phyloP scores from a whole-genome alignment of 1,140 invertebrate genomes.

The Tachypleus tridentatus region DNA sequence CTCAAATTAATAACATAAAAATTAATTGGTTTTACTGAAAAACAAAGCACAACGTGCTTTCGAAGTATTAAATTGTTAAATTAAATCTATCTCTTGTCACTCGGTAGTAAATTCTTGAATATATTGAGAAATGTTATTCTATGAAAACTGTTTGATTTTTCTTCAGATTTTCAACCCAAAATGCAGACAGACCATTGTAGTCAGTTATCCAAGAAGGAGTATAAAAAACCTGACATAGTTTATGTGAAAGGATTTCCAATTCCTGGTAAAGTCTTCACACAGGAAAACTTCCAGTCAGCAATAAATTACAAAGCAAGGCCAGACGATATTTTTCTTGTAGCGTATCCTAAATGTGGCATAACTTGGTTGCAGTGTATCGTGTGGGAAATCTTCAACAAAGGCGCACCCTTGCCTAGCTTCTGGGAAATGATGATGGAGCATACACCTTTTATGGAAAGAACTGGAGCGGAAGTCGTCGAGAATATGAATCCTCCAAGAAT shows the following conservation, averaged over 20 bases:
- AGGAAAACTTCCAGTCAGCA: constrained; percentile 8
- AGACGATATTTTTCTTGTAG: constrained; percentile 32
- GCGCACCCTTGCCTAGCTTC: background rate
- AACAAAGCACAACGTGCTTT: no score
- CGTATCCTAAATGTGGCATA: constrained; percentile 30
- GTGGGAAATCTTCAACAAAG: background rate
- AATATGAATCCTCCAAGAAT: background rate
- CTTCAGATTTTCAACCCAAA: no score
- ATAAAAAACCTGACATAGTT: background rate
- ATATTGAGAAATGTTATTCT: no score
- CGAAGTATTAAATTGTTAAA: no score
- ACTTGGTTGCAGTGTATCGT: constrained; percentile 9
- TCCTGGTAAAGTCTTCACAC: background rate
- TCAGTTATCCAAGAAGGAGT: no score
- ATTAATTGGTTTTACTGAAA: no score
- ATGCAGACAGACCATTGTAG: no score
- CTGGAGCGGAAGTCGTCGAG: constrained; percentile 4
- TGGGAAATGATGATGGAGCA: background rate
- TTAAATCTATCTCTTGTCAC: no score
- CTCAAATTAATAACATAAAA: no score
- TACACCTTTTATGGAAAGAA: constrained; percentile 1
- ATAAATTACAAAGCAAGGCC: constrained; percentile 10
- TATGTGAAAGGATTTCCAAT: constrained; percentile 1
- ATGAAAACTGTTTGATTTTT: no score
- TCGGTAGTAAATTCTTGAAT: no score